Evolutionary conservation across 2,113 vertebrate genomes (phyloP).

Genomic region (Oriolus oriolus): DNA sequence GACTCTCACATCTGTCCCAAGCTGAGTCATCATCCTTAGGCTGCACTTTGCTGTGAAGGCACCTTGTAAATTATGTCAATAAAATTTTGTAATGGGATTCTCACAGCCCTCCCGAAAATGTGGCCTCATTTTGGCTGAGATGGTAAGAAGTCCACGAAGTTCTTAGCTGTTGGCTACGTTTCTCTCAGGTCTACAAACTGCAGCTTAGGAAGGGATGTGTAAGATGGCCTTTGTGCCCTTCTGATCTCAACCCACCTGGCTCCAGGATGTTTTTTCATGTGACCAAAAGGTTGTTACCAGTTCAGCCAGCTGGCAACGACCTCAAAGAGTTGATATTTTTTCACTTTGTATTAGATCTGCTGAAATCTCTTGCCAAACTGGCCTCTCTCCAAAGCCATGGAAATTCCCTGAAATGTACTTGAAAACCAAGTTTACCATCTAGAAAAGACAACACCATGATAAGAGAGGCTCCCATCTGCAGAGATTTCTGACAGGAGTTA

Average conservation of each 20-base stretch:
- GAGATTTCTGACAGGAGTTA: neutral
- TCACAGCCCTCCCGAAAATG: neutral
- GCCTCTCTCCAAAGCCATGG: neutral
- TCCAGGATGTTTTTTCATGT: neutral
- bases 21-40: neutral
- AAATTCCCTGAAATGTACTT: neutral
- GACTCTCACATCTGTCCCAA: neutral
- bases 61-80: neutral
- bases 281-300: neutral
- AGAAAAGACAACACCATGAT: neutral
- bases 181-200: neutral
- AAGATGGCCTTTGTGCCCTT: neutral
- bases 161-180: neutral
- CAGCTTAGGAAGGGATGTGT: neutral
- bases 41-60: neutral
- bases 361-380: neutral
- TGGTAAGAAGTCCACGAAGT: neutral
- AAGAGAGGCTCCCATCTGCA: neutral
- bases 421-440: neutral
- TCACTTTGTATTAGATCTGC: neutral
- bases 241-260: neutral
- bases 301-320: neutral
- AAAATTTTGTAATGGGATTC: neutral
- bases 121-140: neutral
- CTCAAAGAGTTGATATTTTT: neutral